Conservation (phyloP, 2,797 vertebrate genomes). For the Mormyrus hasselquistii region DNA sequence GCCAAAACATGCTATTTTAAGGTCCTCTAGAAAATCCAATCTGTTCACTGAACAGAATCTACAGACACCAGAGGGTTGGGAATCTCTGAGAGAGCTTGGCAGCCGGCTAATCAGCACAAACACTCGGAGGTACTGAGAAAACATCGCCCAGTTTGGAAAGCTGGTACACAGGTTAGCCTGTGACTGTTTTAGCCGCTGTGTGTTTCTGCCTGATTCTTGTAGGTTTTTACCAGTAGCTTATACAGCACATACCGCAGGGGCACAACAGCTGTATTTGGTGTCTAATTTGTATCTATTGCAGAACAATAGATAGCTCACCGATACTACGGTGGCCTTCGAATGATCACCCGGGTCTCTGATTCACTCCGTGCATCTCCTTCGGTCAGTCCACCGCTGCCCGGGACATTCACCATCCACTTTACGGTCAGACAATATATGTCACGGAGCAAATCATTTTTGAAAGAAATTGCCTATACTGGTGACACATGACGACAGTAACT, state of each 20-base stretch:
- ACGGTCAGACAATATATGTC: neutral
- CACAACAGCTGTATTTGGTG: neutral
- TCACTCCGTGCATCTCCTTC: neutral
- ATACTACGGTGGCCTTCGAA: neutral
- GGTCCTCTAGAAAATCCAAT: neutral
- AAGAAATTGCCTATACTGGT: neutral
- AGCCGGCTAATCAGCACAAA: neutral
- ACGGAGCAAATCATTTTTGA: neutral
- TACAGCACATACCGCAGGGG: no score
- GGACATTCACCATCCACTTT: neutral
- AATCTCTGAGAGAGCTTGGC: neutral
- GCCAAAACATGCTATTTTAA: neutral
- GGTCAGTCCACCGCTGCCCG: neutral
- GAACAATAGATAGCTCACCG: neutral
- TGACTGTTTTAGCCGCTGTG: neutral
- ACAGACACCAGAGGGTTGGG: neutral
- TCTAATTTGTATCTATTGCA: neutral
- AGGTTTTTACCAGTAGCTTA: neutral
- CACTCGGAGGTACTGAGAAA: neutral
- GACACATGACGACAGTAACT: neutral
- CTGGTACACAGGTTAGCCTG: neutral
- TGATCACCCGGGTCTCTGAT: neutral
- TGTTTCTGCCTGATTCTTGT: neutral
- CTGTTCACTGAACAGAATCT: constrained; percentile 3
- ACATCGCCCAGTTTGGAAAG: neutral